Percentiles rank a stretch among this genome's conserved stretches.
Evolutionary conservation across 1,140 invertebrate genomes (phyloP).

Genomic region (Drosophila baimaii): DNA sequence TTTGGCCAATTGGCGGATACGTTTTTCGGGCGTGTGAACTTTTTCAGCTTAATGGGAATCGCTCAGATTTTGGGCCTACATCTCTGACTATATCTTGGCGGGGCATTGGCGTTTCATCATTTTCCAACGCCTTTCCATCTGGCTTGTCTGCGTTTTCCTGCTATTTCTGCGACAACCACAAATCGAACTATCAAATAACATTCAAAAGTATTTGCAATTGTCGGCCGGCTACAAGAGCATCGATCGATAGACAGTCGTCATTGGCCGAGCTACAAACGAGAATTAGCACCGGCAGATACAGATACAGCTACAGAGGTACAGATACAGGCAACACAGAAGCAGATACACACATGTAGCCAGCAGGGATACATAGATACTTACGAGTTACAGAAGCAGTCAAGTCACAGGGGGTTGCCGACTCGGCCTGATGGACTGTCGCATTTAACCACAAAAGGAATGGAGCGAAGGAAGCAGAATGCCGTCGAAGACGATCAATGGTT

Average conservation of each 20-base stretch:
- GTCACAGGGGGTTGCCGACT: conserved; percentile 32
- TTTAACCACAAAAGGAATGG: conserved; percentile 80
- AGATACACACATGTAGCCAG: conserved; percentile 29
- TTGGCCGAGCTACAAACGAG: conserved; percentile 60
- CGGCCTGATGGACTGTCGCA: conserved; percentile 57
- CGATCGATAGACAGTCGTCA: conserved; percentile 63
- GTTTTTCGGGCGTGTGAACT: conserved; percentile 54
- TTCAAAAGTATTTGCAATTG: conserved; percentile 66
- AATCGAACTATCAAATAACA: conserved; percentile 70
- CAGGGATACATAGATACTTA: conserved; percentile 38
- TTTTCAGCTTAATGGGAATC: conserved; percentile 22
- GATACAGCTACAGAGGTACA: conserved; percentile 5
- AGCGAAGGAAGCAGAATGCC: conserved; percentile 75
- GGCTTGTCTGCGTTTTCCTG: conserved; percentile 28
- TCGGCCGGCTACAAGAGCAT: conserved; percentile 67
- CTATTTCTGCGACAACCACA: conserved; percentile 62
- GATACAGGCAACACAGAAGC: conserved; percentile 53
- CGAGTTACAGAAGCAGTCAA: conserved; percentile 42
- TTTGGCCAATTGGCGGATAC: conserved; percentile 46
- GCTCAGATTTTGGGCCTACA: not conserved
- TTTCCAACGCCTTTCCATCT: conserved; percentile 27
- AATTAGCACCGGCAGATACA: conserved; percentile 33
- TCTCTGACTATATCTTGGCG: not conserved
- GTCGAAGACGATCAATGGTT: conserved; percentile 76
- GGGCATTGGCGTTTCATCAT: conserved; percentile 54